A percentile compares a stretch with the other conserved stretches of the same genome.
phyloP scores from a whole-genome alignment of 53 echinoderm and acorn worm species.

The Actinopyga echinites region DNA sequence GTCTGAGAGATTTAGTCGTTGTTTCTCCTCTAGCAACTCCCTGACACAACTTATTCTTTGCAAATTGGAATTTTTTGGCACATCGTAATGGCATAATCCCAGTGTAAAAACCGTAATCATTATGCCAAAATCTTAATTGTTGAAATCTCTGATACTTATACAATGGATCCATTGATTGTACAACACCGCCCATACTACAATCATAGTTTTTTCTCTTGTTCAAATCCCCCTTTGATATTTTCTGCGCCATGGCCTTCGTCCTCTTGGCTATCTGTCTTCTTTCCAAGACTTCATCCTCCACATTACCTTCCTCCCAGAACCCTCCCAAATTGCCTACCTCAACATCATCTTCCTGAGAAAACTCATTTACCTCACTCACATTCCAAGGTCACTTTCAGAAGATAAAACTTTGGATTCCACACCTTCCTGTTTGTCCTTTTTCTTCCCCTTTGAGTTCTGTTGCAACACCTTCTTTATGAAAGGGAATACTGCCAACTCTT shows the following conservation, averaged over 20 bases:
- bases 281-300: not conserved
- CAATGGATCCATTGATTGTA: not conserved
- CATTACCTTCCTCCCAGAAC: not conserved
- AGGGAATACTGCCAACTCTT: too few relatives aligned
- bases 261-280: not conserved
- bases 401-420: not conserved
- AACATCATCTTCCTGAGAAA: conserved; percentile 2
- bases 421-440: too few relatives aligned
- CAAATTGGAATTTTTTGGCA: too few relatives aligned
- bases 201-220: not conserved
- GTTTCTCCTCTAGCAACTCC: too few relatives aligned
- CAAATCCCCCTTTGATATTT: not conserved
- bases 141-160: too few relatives aligned
- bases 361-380: not conserved
- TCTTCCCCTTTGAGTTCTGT: too few relatives aligned
- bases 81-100: too few relatives aligned
- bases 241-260: not conserved
- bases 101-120: too few relatives aligned
- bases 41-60: too few relatives aligned
- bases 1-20: too few relatives aligned
- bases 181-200: not conserved
- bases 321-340: not conserved
- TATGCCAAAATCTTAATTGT: too few relatives aligned
- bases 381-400: not conserved
- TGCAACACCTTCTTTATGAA: too few relatives aligned